Evolutionary conservation across 2,888 invertebrate genomes (phyloP).

Genomic region (Eurois occulta): DNA sequence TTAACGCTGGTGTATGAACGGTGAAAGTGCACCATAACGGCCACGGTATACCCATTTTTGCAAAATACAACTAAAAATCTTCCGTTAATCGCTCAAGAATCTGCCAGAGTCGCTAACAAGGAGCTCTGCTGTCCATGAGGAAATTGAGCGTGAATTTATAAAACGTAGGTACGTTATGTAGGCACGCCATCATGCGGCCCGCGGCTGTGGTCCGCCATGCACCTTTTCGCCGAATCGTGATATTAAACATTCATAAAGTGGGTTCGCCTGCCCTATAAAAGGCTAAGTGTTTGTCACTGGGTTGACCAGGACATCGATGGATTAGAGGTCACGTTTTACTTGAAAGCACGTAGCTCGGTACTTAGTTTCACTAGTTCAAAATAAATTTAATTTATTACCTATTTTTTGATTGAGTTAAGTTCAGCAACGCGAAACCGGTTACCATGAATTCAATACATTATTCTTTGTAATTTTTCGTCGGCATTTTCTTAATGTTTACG

Average conservation of each 20-base stretch:
- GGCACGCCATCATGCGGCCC: background rate
- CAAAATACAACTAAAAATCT: background rate
- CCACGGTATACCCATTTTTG: background rate
- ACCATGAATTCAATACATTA: too few relatives aligned
- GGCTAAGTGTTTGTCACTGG: background rate
- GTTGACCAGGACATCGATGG: background rate
- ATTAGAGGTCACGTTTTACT: background rate
- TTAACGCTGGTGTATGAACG: too few relatives aligned
- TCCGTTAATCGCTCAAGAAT: background rate
- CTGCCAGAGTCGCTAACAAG: background rate
- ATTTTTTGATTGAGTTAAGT: too few relatives aligned
- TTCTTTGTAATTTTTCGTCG: too few relatives aligned
- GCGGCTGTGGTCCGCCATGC: background rate
- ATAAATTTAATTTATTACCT: background rate
- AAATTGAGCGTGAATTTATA: background rate
- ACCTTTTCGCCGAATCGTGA: constrained; percentile 6
- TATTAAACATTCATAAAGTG: constrained; percentile 18
- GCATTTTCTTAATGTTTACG: too few relatives aligned
- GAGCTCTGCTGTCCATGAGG: background rate
- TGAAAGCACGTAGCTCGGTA: background rate
- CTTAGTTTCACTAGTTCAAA: background rate
- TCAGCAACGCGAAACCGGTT: too few relatives aligned
- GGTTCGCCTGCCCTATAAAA: background rate
- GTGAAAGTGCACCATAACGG: too few relatives aligned
- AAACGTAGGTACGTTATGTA: background rate